Base-by-base conservation (phyloP, 2,888 invertebrate species). In the Drosophila diplacantha region DNA sequence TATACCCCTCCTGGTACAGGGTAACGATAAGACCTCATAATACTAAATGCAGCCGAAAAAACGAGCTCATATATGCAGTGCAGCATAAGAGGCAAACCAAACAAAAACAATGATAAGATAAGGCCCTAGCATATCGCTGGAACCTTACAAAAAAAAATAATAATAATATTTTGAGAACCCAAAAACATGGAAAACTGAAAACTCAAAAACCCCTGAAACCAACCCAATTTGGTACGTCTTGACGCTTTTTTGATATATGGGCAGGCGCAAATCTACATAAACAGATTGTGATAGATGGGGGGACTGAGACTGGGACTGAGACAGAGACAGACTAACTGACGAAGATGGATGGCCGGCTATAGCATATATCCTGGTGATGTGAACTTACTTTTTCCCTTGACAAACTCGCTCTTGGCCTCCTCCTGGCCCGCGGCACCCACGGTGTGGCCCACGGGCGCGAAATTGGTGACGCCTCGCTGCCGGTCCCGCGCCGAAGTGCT, bases 381-480 rank as follows among this genome's bases (percentile, higher is more conserved):
- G 55, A 16, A 92, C 93, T 93, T 91, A 93, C 93, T 93, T 89
- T 93, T 93, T 88, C 93, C 93, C 89, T 93, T 93, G 87, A 93
- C 93, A 87, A 93, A 93, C 87, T 93, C 93, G 77, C 93, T 92
- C 69, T 85, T 85, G 70, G 78, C 61, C 43, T 54, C 78, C 32
- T 77, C 81, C 18, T 55, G 69, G 18, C 60, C 43, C 37, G 44
- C 46, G 49, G 61, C 24, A 38, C 38, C 38, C n/a, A 61, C 26
- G 4, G 44, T 51, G 16, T 22, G 34, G 14, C 41, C 56, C 18
- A 44, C 41, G 8, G 35, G 26, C 7, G 87, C 47, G 11, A 39
- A 24, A 24, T 39, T 37, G 37, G 26, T 52, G 34, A 70, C 58
- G 16, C 76, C 70, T 87, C 61, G 62, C 35, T 67, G 72, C 37